These are phyloP conservation scores for Andricus grossulariae DNA, from an alignment of 1,140 invertebrate species.

Conservation along the genomic window DNA sequence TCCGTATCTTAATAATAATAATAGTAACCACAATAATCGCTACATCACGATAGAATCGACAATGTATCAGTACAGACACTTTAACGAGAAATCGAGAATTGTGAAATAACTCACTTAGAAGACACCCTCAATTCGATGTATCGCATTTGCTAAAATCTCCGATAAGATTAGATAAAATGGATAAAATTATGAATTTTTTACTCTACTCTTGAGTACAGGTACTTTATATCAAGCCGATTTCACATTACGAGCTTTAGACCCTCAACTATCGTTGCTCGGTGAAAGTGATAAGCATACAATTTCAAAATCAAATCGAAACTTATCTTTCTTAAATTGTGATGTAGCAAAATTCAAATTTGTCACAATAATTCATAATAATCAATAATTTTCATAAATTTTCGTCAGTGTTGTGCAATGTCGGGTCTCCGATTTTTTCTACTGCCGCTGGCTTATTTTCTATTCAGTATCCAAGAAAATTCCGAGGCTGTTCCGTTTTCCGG, in stretches of 20 bases:
- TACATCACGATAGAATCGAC: background rate
- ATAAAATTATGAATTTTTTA: conserved; percentile 15
- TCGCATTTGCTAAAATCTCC: background rate
- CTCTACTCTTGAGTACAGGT: background rate
- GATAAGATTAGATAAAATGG: conserved; percentile 28
- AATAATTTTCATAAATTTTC: background rate
- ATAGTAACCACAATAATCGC: background rate
- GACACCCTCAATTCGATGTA: background rate
- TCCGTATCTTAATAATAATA: background rate
- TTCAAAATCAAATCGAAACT: no score
- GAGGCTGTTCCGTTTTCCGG: no score
- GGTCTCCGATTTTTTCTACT: background rate
- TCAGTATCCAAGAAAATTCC: background rate
- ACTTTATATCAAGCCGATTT: conserved; percentile 23
- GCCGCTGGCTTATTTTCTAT: background rate
- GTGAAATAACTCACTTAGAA: conserved; percentile 14
- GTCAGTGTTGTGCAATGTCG: background rate
- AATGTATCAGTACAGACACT: background rate
- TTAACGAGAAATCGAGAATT: background rate
- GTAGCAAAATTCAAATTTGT: background rate
- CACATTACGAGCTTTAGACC: conserved; percentile 5
- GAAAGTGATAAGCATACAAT: background rate
- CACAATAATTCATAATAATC: background rate
- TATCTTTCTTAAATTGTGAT: background rate
- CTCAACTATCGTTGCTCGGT: background rate